Evolutionary conservation across 2,888 invertebrate species (phyloP), one percentile per base, ranked within the genome.

Genomic region (Phaonia tiefii): DNA sequence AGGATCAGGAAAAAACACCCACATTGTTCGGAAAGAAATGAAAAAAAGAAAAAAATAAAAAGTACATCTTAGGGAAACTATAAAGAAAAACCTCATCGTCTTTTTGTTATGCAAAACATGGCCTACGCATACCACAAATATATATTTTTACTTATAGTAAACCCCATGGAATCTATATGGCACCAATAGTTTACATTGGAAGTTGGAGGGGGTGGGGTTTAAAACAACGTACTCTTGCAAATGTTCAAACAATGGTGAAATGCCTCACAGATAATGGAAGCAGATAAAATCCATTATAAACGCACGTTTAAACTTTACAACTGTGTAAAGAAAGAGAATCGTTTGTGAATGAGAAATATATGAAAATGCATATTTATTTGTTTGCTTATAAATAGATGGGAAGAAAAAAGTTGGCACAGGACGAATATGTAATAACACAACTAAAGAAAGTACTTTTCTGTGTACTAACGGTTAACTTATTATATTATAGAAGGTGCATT

Each of bases 71-170:
- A n/a, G n/a, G n/a, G n/a, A n/a, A n/a, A 20, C 22, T 22, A 8
- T 22, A 49, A 49, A 49, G 7, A 15, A 15, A 13, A 49, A 15
- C n/a, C 49, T 49, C 15, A 15, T n/a, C 15, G 1, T 25, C 22
- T 42, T 71, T 78, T 81, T 81, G 81, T 81, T 81, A 81, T 81
- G 81, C 81, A 78, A 81, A 81, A 78, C 81, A 81, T 81, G 78
- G 81, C 75, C 79, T 80, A 80, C 69, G 65, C 76, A 74, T 74
- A 76, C 70, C 73, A 56, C 63, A 63, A 75, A 70, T 49, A 63
- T 13, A 4, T 37, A 17, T 15, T 31, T 58, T 58, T 37, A n/a
- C 5, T 46, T 46, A 25, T 54, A 25, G 13, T 54, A 54, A 54
- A 54, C 13, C 37, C 7, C 8, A 4, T 37, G 17, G 37, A 39